Evolutionary conservation across 2,113 vertebrate genomes (phyloP).

Genomic region (Pandion haliaetus): DNA sequence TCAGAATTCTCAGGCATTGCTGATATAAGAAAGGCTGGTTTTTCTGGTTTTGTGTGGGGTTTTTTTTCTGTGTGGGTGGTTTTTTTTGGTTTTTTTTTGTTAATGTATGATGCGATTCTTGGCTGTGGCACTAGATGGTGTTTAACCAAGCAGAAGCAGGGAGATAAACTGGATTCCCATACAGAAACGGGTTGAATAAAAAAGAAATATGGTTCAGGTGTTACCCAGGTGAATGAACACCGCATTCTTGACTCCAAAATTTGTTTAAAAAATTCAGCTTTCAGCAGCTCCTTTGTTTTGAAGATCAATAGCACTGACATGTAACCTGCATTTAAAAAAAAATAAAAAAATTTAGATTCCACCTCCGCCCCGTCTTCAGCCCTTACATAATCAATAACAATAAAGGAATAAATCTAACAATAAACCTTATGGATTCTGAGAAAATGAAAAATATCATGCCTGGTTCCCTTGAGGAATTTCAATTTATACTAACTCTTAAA

Average conservation of each 20-base stretch:
- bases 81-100: too few species aligned
- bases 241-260: not conserved
- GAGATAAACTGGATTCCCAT: not conserved
- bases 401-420: conserved; percentile 1
- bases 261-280: not conserved
- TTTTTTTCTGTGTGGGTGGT: not conserved
- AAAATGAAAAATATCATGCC: not conserved
- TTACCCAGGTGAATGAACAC: not conserved
- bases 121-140: not conserved
- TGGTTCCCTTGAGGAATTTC: not conserved
- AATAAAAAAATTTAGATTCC: not conserved
- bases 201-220: not conserved
- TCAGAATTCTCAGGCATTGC: not conserved
- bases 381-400: conserved; percentile 16
- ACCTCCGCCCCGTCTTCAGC: not conserved
- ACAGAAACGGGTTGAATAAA: not conserved
- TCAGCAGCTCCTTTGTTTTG: not conserved
- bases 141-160: not conserved
- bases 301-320: not conserved
- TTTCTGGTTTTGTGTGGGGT: not conserved
- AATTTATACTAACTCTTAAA: not conserved
- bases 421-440: not conserved
- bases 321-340: not conserved
- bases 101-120: not conserved
- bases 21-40: not conserved